A percentile compares a stretch with the other conserved stretches of the same genome.
Conservation (phyloP, 2,797 vertebrate genomes). For the Clamator glandarius region DNA sequence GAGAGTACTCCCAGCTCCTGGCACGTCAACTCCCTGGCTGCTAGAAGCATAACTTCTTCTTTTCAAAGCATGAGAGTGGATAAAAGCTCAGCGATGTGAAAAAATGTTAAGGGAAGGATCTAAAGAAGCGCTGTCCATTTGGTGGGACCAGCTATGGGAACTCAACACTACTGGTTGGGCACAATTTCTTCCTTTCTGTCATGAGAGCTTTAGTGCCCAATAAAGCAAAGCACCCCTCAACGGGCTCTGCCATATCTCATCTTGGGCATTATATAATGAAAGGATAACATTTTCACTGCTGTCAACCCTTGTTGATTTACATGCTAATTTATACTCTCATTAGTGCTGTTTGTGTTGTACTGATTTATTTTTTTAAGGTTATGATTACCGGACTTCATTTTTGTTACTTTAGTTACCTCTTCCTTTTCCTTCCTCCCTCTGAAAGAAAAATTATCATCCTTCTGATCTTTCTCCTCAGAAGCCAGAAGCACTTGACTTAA, state of each 20-base stretch:
- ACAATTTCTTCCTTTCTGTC: neutral
- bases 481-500: slow-evolving; percentile 35
- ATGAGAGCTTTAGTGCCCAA: neutral
- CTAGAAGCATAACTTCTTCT: slow-evolving; percentile 9
- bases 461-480: slow-evolving; percentile 26
- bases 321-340: neutral
- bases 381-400: neutral
- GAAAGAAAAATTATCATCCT: neutral
- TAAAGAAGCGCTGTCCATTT: slow-evolving; percentile 5
- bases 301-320: neutral
- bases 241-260: neutral
- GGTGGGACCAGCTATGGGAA: neutral
- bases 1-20: neutral
- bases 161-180: rapidly evolving
- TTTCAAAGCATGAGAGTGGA: slow-evolving; percentile 42
- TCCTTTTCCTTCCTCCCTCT: neutral
- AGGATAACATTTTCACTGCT: neutral
- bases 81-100: slow-evolving; percentile 24
- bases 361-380: slow-evolving; percentile 8
- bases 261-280: neutral
- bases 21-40: neutral
- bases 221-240: neutral
- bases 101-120: slow-evolving; percentile 17
- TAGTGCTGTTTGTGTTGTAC: slow-evolving; percentile 3
- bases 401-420: slow-evolving; percentile 11